Evolutionary conservation across 1,140 invertebrate genomes (phyloP).

Genomic region (Drosophila lacertosa): DNA sequence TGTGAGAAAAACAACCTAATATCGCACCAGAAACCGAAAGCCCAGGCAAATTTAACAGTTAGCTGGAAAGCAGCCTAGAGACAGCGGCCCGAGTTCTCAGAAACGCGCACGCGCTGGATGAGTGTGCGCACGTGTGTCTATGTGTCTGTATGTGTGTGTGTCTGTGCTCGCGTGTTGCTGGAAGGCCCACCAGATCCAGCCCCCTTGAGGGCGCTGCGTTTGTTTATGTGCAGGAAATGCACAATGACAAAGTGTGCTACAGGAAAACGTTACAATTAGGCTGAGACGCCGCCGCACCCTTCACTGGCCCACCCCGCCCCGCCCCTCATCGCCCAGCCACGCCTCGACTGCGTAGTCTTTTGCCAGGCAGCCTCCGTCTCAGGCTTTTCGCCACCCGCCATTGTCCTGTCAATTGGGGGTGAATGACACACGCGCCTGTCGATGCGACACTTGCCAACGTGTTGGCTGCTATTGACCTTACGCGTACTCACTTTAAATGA

Average conservation of each 20-base stretch:
- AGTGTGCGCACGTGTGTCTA: neutral
- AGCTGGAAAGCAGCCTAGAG: slow-evolving; percentile 36
- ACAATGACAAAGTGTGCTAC: slow-evolving; percentile 66
- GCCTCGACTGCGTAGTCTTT: slow-evolving; percentile 41
- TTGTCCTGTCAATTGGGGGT: slow-evolving; percentile 48
- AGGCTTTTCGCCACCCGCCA: neutral
- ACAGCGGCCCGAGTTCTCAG: slow-evolving; percentile 7
- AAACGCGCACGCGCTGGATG: slow-evolving; percentile 41
- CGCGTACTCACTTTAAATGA: slow-evolving; percentile 85
- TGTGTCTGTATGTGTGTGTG: neutral
- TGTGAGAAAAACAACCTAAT: neutral
- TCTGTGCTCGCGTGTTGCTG: slow-evolving; percentile 19
- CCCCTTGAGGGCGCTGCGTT: slow-evolving; percentile 23
- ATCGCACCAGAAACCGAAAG: slow-evolving; percentile 7
- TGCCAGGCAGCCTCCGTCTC: slow-evolving; percentile 37
- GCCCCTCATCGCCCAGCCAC: neutral
- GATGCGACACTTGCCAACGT: slow-evolving; percentile 7
- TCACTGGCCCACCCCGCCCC: slow-evolving; percentile 1
- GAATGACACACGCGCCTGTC: slow-evolving; percentile 54
- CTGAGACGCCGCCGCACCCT: slow-evolving; percentile 48
- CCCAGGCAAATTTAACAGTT: slow-evolving; percentile 22
- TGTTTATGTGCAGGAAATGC: slow-evolving; percentile 80
- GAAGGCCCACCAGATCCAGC: slow-evolving; percentile 20
- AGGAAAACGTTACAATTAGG: slow-evolving; percentile 70
- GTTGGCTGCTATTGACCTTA: slow-evolving; percentile 64